Percentiles rank a stretch among this genome's conserved stretches.
Conservation (phyloP, 2,113 vertebrate species). For the Cyrtonyx montezumae region DNA sequence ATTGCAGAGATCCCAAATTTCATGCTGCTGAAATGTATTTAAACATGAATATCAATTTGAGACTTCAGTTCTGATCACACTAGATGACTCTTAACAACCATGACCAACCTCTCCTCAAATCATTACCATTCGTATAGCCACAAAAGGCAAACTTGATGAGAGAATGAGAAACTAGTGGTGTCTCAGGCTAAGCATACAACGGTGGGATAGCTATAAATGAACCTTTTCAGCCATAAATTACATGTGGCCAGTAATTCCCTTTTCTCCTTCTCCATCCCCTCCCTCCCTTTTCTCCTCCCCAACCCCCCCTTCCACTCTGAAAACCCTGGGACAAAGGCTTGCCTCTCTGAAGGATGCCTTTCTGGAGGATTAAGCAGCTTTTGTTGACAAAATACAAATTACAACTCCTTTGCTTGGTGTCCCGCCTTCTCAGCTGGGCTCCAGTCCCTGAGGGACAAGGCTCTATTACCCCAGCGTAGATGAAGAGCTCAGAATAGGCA, state of each 20-base stretch:
- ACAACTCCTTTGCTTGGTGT: conserved; percentile 76
- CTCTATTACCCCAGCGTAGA: conserved; percentile 64
- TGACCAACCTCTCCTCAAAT: conserved; percentile 61
- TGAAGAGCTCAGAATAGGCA: conserved; percentile 69
- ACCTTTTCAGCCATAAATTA: conserved; percentile 80
- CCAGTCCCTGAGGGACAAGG: conserved; percentile 62
- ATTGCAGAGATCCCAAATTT: not conserved
- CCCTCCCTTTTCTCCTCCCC: not conserved
- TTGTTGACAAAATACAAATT: conserved; percentile 89
- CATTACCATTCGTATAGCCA: conserved; percentile 69
- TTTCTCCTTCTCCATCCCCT: conserved; percentile 48
- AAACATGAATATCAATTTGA: conserved; percentile 63
- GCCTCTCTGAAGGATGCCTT: conserved; percentile 78
- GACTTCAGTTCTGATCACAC: conserved; percentile 50
- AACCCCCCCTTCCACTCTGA: conserved; percentile 61
- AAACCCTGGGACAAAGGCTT: conserved; percentile 77
- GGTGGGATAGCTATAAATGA: conserved; percentile 79
- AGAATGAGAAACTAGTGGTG: conserved; percentile 68
- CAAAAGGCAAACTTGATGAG: conserved; percentile 75
- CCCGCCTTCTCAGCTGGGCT: conserved; percentile 78
- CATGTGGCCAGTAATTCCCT: conserved; percentile 78
- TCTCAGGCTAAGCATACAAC: conserved; percentile 75
- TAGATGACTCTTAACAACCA: conserved; percentile 81
- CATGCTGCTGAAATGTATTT: conserved; percentile 52
- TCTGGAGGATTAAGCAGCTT: conserved; percentile 84